Base-by-base conservation (phyloP, 2,797 vertebrate species). In the Chrysocyon brachyurus region DNA sequence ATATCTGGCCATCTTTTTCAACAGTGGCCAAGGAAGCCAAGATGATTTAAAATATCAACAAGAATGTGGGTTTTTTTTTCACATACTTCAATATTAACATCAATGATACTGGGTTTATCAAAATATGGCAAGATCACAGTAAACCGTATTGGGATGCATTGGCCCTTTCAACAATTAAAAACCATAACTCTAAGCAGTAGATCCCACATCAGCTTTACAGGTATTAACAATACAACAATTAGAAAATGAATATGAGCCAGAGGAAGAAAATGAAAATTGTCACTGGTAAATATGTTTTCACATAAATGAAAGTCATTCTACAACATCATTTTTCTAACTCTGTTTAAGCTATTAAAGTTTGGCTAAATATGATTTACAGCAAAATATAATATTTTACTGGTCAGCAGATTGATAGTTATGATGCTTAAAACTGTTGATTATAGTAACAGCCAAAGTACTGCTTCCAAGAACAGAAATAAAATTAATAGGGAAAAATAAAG, bases 391-490 rank as follows among this genome's bases (percentile, higher is more conserved):
- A 16, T 78, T 87, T 54, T 87, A 73, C 73, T 68, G 56, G 17
- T 68, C n/a, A 87, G 24, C 68, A 17, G 57, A 49, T 66, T 73
- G 83, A 79, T 31, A 63, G 70, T 16, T 87, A 49, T 22, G 87
- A 46, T 33, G 72, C 36, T 87, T 56, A 56, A 81, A 68, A 59
- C 12, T 31, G 12, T 31, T 84, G 40, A 61, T 84, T 81, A 75
- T 10, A 52, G 16, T 84, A 33, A 63, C 7, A 46, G 14, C 36
- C n/a, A 94, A 94, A 90, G 63, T 49, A 87, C 78, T 33, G 63
- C n/a, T 86, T 87, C 46, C 73, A 90, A 81, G 56, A 83, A 14
- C 40, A 84, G 52, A 84, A 95, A 84, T 54, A 79, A 95, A 96
- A 96, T 89, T 92, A 57, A 88, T 6, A 49, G 75, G 3, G 21